Base-by-base conservation (phyloP, 2,797 vertebrate species). In the Dicrostonyx torquatus region DNA sequence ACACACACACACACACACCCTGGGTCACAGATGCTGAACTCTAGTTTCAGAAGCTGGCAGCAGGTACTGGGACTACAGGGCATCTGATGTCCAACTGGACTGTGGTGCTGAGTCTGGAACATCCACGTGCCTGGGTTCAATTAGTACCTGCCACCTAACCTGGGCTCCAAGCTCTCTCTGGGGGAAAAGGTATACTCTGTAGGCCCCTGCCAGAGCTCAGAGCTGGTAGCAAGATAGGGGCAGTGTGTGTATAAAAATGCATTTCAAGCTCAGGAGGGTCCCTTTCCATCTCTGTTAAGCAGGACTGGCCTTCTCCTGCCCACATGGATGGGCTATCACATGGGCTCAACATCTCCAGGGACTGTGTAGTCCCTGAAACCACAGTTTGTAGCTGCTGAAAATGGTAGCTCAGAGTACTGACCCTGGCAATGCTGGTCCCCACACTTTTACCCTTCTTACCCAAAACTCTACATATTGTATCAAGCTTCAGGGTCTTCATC, bases 401-500 rank as follows among this genome's bases (percentile, higher is more conserved):
- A 29, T 60, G 4, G 31, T 5, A 22, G 13, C 29, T 15, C 7
- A 43, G 5, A 14, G 26, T 50, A 34, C 75, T 0, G 1, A 91
- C 22, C 85, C 89, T 87, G 29, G 0, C 45, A 76, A 72, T 0
- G n/a, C 66, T 26, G 5, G 0, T 6, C 66, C 58, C 4, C 0
- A 8, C 2, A 0, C 29, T 68, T 43, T 4, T 34, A 37, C n/a
- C 24, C 20, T 53, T 78, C 15, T 22, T 0, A 12, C 12, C 8
- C 0, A 3, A 55, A 37, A 55, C 55, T 76, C 58, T 40, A 77
- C 45, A 55, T 43, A 20, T 1, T 1, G 15, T 85, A n/a, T 48
- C 0, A 1, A 73, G 64, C 72, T 85, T 95, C 90, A 62, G 93
- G 89, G 48, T 96, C 93, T 78, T 45, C 83, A 37, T 22, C 29